These are phyloP conservation scores for Andricus grossulariae DNA, from an alignment of 1,140 invertebrate species.

Conservation along the genomic window DNA sequence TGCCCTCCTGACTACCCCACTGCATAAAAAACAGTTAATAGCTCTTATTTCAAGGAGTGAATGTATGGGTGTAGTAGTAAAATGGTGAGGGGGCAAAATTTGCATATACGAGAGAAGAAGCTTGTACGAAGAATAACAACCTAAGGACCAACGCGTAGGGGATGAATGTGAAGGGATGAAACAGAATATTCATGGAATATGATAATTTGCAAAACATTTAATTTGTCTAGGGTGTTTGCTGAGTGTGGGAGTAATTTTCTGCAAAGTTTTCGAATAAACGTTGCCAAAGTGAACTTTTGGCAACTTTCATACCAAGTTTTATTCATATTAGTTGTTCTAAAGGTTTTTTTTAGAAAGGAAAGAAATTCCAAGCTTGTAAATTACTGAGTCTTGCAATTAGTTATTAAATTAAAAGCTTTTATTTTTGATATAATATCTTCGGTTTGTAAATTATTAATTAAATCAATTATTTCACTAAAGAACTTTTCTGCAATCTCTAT, in stretches of 20 bases:
- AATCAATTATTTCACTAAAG: no score
- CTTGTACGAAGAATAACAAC: slow-evolving; percentile 11
- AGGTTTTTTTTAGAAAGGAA: background rate
- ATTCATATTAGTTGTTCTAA: slow-evolving; percentile 1
- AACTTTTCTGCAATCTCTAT: no score
- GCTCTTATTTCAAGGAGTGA: background rate
- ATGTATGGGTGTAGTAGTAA: no score
- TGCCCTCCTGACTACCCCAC: no score
- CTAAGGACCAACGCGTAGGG: background rate
- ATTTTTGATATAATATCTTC: no score
- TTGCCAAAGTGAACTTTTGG: slow-evolving; percentile 10
- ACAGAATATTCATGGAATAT: slow-evolving; percentile 30
- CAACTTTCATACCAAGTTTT: slow-evolving; percentile 2
- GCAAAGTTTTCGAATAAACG: slow-evolving; percentile 15
- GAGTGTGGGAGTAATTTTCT: background rate
- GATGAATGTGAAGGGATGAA: slow-evolving; percentile 7
- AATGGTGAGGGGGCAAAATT: background rate
- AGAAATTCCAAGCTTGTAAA: no score
- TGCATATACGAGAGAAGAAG: background rate
- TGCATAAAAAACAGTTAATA: background rate
- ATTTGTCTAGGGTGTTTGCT: slow-evolving; percentile 9
- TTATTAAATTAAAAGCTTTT: no score
- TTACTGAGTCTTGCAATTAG: no score
- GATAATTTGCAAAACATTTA: slow-evolving; percentile 26
- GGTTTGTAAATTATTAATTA: no score